These are phyloP conservation scores for Phoenicopterus ruber DNA, from an alignment of 2,113 vertebrate genomes.

Conservation along the genomic window DNA sequence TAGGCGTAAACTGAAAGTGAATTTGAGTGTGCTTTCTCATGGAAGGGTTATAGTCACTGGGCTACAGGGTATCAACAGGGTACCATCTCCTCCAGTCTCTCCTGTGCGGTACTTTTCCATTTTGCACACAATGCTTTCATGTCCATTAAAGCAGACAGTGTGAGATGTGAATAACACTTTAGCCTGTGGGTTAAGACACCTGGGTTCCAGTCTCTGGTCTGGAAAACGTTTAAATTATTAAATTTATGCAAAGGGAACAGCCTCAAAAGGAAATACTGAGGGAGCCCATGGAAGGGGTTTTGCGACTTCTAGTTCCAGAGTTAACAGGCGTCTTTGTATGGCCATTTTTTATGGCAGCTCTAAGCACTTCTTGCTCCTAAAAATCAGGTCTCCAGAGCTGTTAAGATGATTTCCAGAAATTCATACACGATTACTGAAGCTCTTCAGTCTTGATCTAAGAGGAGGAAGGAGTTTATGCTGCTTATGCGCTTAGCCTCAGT, in stretches of 20 bases:
- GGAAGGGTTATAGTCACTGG: background rate
- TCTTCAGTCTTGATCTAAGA: background rate
- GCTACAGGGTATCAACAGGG: background rate
- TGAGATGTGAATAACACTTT: background rate
- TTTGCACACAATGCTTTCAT: background rate
- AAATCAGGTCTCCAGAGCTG: background rate
- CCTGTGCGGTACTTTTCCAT: background rate
- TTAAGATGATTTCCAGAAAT: background rate
- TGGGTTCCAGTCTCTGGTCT: background rate
- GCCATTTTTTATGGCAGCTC: background rate
- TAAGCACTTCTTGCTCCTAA: background rate
- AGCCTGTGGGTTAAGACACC: background rate
- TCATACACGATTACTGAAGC: background rate
- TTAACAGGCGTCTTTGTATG: background rate
- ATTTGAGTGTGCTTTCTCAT: background rate
- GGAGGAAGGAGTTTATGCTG: background rate
- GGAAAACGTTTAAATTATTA: background rate
- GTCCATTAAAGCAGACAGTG: background rate
- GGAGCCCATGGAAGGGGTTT: background rate
- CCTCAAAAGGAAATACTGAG: background rate
- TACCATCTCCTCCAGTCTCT: background rate
- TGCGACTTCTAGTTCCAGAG: background rate
- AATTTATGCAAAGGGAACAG: background rate
- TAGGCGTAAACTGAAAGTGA: background rate
- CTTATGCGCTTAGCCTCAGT: background rate